phyloP scores from a whole-genome alignment of 2,888 invertebrate genomes.

The Conomelus anceps region DNA sequence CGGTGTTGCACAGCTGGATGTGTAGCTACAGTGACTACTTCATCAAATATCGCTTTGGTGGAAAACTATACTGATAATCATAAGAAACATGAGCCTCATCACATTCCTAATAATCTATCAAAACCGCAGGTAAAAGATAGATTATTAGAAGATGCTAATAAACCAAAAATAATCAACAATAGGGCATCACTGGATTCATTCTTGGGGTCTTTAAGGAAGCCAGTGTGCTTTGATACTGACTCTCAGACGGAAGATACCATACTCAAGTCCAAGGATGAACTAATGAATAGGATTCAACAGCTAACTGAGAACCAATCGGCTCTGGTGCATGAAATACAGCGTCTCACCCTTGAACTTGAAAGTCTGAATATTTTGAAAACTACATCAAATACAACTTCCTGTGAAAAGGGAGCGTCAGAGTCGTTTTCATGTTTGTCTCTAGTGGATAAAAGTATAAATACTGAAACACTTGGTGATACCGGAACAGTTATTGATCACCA shows the following conservation, averaged over 20 bases:
- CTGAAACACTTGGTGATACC: neutral
- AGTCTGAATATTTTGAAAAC: neutral
- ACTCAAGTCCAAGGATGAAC: neutral
- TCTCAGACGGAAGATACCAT: neutral
- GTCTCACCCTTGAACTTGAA: neutral
- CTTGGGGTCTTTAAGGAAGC: neutral
- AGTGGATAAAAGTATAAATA: neutral
- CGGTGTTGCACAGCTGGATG: neutral
- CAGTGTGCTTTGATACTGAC: neutral
- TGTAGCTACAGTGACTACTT: neutral
- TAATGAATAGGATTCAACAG: neutral
- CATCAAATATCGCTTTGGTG: neutral
- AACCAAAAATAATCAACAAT: neutral
- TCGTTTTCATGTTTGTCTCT: neutral
- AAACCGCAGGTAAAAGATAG: too few species aligned
- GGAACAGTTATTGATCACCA: too few species aligned
- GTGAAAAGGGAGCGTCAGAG: too few species aligned
- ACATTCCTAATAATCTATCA: neutral
- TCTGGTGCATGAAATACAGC: neutral
- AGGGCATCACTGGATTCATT: neutral
- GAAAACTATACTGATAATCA: neutral
- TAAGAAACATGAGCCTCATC: neutral
- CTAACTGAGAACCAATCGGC: neutral
- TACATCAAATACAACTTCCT: too few species aligned
- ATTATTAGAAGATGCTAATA: neutral